Evolutionary conservation across 2,888 invertebrate species (phyloP), one percentile per base, ranked within the genome.

Genomic region (Acronicta psi): DNA sequence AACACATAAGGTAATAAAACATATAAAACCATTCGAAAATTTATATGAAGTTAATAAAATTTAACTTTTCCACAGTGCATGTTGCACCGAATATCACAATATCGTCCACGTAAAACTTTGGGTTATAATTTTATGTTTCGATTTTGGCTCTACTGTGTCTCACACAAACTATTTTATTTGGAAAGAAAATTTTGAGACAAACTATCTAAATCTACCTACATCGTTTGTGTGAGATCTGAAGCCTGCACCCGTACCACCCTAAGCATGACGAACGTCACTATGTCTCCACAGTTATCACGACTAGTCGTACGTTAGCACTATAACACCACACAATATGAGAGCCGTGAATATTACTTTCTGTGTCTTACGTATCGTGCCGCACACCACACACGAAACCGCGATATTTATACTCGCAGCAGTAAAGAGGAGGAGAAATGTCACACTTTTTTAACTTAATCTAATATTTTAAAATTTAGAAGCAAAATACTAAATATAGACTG

Each of bases 241-340:
- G 89, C 90, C 93, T 92, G 93, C 93, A 93, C 93, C 88, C 90
- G 93, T 92, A 89, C 92, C 91, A 89, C 92, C 88, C 87, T 83
- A 80, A 89, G 93, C 93, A 93, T 93, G 93, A 89, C 89, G 88
- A 80, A 83, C 77, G 73, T 69, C 69, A 76, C 76, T 72, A 61
- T 77, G 64, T 76, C 73, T 83, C 79, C 79, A 84, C 81, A 87
- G 83, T 81, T 80, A 74, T 82, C 80, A 75, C 78, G 69, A 78
- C 75, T 82, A 81, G 82, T 67, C 80, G 79, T 81, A 82, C 77
- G 75, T 69, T 69, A 80, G 81, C 86, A 85, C 85, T 80, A 70
- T 79, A 69, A 70, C 72, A 73, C 77, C 81, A 81, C 81, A 82
- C 72, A 77, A 54, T 75, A 76, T 68, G 69, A 75, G 57, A 59